Evolutionary conservation across 2,113 vertebrate species (phyloP).

Genomic region (Aythya baeri): DNA sequence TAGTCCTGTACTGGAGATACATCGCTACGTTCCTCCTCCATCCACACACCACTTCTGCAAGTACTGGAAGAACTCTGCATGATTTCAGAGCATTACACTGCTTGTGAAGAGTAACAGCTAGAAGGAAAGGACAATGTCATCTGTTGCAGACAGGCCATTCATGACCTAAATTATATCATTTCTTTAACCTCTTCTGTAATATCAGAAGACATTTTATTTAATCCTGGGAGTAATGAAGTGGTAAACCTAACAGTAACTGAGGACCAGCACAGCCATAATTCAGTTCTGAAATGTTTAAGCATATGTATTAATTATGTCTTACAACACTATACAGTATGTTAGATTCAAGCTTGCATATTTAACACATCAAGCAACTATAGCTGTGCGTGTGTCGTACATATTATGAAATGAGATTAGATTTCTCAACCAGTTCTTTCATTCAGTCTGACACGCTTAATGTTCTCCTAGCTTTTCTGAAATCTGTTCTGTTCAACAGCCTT

Average conservation of each 20-base stretch:
- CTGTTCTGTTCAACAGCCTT: neutral
- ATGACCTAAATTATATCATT: neutral
- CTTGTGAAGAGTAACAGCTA: neutral
- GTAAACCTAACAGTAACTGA: neutral
- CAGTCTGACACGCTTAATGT: neutral
- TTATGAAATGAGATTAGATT: conserved; percentile 30
- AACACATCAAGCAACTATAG: neutral
- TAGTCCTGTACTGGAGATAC: neutral
- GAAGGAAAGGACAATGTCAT: neutral
- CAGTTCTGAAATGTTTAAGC: conserved; percentile 12
- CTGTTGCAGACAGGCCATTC: neutral
- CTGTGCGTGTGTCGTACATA: neutral
- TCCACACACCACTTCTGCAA: neutral
- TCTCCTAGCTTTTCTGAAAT: conserved; percentile 44
- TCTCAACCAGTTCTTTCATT: conserved; percentile 34
- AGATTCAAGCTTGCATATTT: neutral
- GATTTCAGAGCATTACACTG: neutral
- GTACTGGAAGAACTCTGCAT: neutral
- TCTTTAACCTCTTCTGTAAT: neutral
- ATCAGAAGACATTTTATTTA: neutral
- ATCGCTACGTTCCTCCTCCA: neutral
- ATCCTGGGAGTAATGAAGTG: neutral
- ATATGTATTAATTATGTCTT: neutral
- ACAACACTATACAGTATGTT: neutral
- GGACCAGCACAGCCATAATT: neutral